Evolutionary conservation across 2,888 invertebrate genomes (phyloP), one percentile per base, ranked within the genome.

Genomic region (Synergus gifuensis): DNA sequence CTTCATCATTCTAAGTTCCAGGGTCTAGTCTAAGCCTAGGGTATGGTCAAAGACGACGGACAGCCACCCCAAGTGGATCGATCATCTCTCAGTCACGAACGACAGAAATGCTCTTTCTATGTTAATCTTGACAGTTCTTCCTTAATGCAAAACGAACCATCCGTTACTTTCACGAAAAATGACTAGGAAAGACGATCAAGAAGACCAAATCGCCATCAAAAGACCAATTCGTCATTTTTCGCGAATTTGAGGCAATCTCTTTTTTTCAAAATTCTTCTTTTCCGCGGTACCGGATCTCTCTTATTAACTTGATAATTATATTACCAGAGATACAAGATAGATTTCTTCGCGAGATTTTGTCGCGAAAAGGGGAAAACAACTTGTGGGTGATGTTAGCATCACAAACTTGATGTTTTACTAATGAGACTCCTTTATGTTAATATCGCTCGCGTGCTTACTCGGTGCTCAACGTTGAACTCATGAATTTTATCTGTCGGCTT

Each of bases 371-470:
- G 54, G 54, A 73, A 73, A 73, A 73, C 73, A 73, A 73, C 36
- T 54, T 54, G 54, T 54, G 49, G 36, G 54, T 54, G 18, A 54
- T 54, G 73, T 54, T 73, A 54, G 73, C 73, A 54, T 66, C 36
- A 73, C 49, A 73, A 73, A 49, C 54, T 69, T 73, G 49, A 73
- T 73, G 73, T 54, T 73, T 73, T 54, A 62, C 88, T 89, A 89
- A 89, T 89, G 89, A 89, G 89, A 86, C 87, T 86, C 85, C 87
- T 89, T 88, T 89, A 89, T 89, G 89, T 87, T 89, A 89, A 89
- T n/a, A n/a, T 89, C 89, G 88, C 86, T 89, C 88, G 89, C 89
- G 89, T 89, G 89, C 87, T 73, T 86, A 77, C 64, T 77, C 78
- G 73, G 62, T 81, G 67, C 80, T 79, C 58, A 81, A 60, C 76